Base-by-base conservation (phyloP, 2,888 invertebrate genomes). In the Deilephila elpenor region DNA sequence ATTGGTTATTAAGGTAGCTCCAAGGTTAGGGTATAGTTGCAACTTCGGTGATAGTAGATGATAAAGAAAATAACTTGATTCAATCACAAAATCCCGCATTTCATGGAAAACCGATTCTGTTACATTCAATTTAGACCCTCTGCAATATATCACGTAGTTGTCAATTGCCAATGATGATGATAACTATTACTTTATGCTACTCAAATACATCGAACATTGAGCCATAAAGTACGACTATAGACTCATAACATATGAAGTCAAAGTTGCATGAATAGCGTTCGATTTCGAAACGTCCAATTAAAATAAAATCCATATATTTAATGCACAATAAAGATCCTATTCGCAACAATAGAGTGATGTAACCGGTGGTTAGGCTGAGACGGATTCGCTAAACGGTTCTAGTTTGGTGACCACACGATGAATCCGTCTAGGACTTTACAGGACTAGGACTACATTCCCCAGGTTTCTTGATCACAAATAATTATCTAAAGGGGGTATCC, bases 291-390 rank as follows among this genome's bases (percentile, higher is more conserved):
- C n/a, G 19, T 19, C 62, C 62, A 37, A 62, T 62, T 61, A 61
- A 61, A 61, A n/a, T 62, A 8, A 37, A 37, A 62, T 62, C 62
- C 37, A 62, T 62, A 62, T 25, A 62, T 62, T 62, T 37, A 67
- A 6, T 20, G 17, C 25, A 51, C 51, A 51, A 67, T 60, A 60
- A 25, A 67, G 44, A 67, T n/a, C 56, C 56, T n/a, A 56, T 56
- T 56, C 44, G 25, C 44, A 67, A 67, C 67, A 67, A 67, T 51
- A 25, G 67, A 20, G 51, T 67, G 44, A 67, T 25, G 51, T 51
- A 67, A 67, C 25, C 4, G 17, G 44, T 17, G 67, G 51, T n/a
- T 56, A n/a, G 56, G 19, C n/a, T 56, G 56, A 56, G 56, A 56
- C 56, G 56, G 56, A 56, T 56, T 17, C 56, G n/a, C 56, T 56